Base-by-base conservation (phyloP, 92 coral and sea anemone species). In the Epizoanthus stellaris region DNA sequence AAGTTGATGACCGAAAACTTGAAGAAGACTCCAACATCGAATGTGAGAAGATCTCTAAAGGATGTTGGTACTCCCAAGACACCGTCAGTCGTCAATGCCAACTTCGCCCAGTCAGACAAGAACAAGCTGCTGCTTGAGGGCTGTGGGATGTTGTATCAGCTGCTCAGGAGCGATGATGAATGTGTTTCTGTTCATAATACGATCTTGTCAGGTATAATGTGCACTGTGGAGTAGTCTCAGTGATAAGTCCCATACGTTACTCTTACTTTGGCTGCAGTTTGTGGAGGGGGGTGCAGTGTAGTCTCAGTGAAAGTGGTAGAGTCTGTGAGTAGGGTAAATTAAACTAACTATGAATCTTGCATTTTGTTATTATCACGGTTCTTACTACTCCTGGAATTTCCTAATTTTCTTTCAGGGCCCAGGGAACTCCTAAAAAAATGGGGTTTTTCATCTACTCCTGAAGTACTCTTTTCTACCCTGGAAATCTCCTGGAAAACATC, bases 21-120 rank as follows among this genome's bases (percentile, higher is more conserved):
- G 86, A 71, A 84, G 19, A 91, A 90, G 70, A 94, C 98, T 12
- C 98, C 98, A 54, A 92, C 89, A 58, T 93, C 95, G 16, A 90
- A 81, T 62, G 94, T 91, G 16, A 81, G 98, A 67, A 87, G 98
- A 87, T 94, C 95, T 40, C 94, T 94, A 4, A 89, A 79, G 57
- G 97, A 93, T 76, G 91, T 94, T 40, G 98, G 92, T 54, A 92
- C 94, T 25, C 98, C 98, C 1, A 94, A 87, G 73, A 94, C 98
- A 12, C 98, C 98, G 13, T 87, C 98, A 12, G 90, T 94, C 81
- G 80, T 89, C 61, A 90, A 90, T 88, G 92, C 98, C 70, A 89
- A 90, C 87, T 92, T 94, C 90, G 88, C 93, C 52, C 87, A 90
- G 61, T 74, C 91, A 64, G 81, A 76, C 4, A 94, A 94, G 70